These are phyloP conservation scores for Cenopis cana DNA, from an alignment of 2,888 invertebrate genomes.

Conservation along the genomic window DNA sequence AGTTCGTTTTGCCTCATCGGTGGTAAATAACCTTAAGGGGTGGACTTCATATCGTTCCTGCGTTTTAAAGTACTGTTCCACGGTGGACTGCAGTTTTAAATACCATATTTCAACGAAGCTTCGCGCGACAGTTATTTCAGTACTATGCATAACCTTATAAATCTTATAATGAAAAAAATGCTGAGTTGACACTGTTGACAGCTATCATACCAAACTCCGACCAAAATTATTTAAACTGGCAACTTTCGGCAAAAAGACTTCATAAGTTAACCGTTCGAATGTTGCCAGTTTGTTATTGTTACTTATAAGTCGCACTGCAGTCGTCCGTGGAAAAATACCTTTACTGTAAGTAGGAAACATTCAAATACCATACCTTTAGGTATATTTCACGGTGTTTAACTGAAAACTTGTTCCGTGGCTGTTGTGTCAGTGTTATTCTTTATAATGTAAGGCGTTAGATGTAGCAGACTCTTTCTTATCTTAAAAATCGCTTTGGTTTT, in stretches of 20 bases:
- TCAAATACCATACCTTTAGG: background rate
- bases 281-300: too few species aligned
- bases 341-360: background rate
- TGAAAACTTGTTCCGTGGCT: background rate
- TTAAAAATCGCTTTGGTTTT: background rate
- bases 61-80: background rate
- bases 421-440: conserved; percentile 6
- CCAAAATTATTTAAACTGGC: too few species aligned
- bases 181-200: too few species aligned
- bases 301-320: background rate
- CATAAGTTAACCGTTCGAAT: background rate
- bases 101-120: too few species aligned
- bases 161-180: too few species aligned
- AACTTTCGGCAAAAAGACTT: too few species aligned
- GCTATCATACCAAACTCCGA: too few species aligned
- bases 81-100: background rate
- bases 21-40: background rate
- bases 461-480: background rate
- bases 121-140: too few species aligned
- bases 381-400: background rate
- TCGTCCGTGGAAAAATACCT: background rate
- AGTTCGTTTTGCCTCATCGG: too few species aligned
- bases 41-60: background rate
- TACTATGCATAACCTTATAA: too few species aligned
- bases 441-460: background rate